Percentiles rank a stretch among this genome's conserved stretches.
Conservation (phyloP, 92 coral and sea anemone species). For the Diadumene lineata region DNA sequence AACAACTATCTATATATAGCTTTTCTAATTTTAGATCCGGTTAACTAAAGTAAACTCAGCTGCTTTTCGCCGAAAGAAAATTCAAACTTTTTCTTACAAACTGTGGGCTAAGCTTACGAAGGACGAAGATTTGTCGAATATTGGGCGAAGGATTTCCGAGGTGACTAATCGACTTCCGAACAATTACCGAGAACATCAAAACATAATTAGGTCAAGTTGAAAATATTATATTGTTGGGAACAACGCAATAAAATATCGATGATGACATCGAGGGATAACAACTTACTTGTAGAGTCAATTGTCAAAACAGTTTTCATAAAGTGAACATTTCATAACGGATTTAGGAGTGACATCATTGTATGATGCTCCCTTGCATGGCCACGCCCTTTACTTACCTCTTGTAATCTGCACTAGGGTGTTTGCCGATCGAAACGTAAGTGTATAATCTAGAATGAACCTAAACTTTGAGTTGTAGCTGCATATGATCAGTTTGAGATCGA, state of each 20-base stretch:
- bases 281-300: neutral
- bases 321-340: neutral
- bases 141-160: conserved; percentile 32
- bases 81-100: conserved; percentile 32
- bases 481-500: no score
- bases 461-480: no score
- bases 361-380: neutral
- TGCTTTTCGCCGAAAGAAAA: conserved; percentile 44
- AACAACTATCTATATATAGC: conserved; percentile 77
- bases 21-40: conserved; percentile 81
- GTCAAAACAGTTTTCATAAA: neutral
- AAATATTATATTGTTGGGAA: neutral
- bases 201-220: conserved; percentile 3
- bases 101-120: conserved; percentile 25
- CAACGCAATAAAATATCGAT: neutral
- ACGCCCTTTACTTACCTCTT: no score
- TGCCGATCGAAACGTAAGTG: no score
- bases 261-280: neutral
- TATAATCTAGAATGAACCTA: no score
- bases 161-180: conserved; percentile 17
- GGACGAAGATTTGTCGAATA: conserved; percentile 1
- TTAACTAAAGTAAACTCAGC: conserved; percentile 87
- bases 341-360: no score
- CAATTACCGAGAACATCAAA: conserved; percentile 18
- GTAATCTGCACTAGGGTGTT: no score